Base-by-base conservation (phyloP, 2,113 vertebrate genomes). In the Coptodon rendalli region DNA sequence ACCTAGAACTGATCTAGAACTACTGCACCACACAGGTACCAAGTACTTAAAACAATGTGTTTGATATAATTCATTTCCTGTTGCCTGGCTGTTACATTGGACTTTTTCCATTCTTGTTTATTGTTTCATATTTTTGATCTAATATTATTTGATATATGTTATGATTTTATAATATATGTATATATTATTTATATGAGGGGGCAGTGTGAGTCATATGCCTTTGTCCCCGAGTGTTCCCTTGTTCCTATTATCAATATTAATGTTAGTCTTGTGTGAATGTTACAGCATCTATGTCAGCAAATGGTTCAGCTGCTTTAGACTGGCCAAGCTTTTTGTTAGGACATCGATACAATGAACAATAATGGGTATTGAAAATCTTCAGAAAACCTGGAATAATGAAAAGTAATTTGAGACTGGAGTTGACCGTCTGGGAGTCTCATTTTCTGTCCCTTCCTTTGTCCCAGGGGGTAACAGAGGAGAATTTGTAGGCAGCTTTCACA, bases 351-450 rank as follows among this genome's bases (percentile, higher is more conserved):
- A 95, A 93, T 86, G 92, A 91, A 95, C 94, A 93, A 95, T 92
- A 90, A 91, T 71, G 54, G 61, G 63, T 93, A 91, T 95, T 95
- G 93, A 96, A 93, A 92, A 92, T 92, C 84, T 76, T 90, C 82
- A 84, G 71, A 85, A 93, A 91, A 83, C 66, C 83, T 59, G 40
- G 3, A 94, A 93, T 89, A 92, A 87, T 83, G 83, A 83, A 59
- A 34, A 6, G 95, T 94, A 96, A 96, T 89, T 87, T 36, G 92
- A 97, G 19, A 87, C 94, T 29, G 80, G 38, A 83, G 57, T 87
- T 88, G 61, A 89, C 40, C 85, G 86, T 94, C 88, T 43, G 6
- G 50, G 61, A 52, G 36, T 92, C 84, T 90, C 61, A 50, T 78
- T 82, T 82, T 88, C 78, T 68, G 29, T 68, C 80, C 66, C 53